Percentiles rank a stretch among this genome's conserved stretches.
Evolutionary conservation across 2,113 vertebrate genomes (phyloP).

Genomic region (Nyctibius bracteatus): DNA sequence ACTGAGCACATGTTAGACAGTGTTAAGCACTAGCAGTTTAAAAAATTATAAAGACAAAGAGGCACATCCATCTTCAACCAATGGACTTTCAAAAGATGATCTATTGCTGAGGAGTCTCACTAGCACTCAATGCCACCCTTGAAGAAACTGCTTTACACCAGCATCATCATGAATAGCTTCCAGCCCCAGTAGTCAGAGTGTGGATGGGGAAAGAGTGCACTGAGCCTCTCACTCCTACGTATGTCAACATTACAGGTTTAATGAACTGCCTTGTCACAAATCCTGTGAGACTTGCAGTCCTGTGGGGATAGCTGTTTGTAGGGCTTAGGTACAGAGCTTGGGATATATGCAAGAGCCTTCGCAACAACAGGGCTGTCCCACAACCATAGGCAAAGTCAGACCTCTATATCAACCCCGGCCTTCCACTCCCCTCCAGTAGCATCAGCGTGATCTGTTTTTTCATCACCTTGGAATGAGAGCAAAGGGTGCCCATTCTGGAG

Average conservation of each 20-base stretch:
- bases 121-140: background rate
- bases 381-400: background rate
- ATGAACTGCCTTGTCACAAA: background rate
- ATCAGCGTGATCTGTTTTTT: fast-evolving
- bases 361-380: background rate
- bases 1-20: background rate
- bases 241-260: background rate
- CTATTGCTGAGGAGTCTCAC: background rate
- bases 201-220: background rate
- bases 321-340: background rate
- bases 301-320: background rate
- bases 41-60: conserved; percentile 22
- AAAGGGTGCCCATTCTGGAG: background rate
- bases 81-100: background rate
- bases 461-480: background rate
- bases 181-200: background rate
- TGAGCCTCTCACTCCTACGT: background rate
- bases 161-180: background rate
- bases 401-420: background rate
- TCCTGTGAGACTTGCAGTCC: background rate
- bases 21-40: conserved; percentile 2
- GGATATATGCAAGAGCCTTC: background rate
- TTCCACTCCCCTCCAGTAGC: background rate
- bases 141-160: background rate
- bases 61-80: background rate